Evolutionary conservation across 1,140 invertebrate genomes (phyloP).

Genomic region (Scylla paramamosain): DNA sequence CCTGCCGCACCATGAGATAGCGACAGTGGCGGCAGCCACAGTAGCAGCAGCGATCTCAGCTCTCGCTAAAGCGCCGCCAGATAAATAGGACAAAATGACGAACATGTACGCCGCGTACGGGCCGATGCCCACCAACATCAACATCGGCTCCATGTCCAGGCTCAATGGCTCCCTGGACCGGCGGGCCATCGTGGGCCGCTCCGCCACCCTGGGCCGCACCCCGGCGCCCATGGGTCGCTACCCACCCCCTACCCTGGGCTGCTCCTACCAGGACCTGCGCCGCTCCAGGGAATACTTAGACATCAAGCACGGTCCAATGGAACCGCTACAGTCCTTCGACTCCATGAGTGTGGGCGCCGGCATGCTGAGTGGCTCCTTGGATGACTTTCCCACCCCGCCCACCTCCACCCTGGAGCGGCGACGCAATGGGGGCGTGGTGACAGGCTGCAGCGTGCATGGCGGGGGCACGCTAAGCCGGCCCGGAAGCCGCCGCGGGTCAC

Average conservation of each 20-base stretch:
- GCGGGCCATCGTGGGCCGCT: slow-evolving; percentile 66
- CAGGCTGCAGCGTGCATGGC: slow-evolving; percentile 68
- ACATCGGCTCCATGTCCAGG: slow-evolving; percentile 55
- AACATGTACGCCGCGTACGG: slow-evolving; percentile 69
- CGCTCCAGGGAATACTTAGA: slow-evolving; percentile 68
- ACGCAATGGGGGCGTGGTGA: slow-evolving; percentile 67
- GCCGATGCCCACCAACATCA: slow-evolving; percentile 68
- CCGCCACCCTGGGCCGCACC: slow-evolving; percentile 68
- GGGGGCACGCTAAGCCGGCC: slow-evolving; percentile 42
- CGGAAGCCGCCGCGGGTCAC: slow-evolving; percentile 56
- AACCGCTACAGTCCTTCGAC: slow-evolving; percentile 64
- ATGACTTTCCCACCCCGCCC: slow-evolving; percentile 47
- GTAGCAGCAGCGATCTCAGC: slow-evolving; percentile 56
- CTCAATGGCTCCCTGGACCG: slow-evolving; percentile 71
- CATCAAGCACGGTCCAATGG: slow-evolving; percentile 61
- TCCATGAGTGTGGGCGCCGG: slow-evolving; percentile 48
- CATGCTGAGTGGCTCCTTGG: slow-evolving; percentile 51
- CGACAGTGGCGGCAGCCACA: slow-evolving; percentile 52
- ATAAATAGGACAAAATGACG: slow-evolving; percentile 58
- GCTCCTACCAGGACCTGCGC: slow-evolving; percentile 71
- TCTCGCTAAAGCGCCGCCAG: slow-evolving; percentile 59
- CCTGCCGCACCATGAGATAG: slow-evolving; percentile 68
- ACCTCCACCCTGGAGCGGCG: slow-evolving; percentile 69
- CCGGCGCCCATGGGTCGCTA: slow-evolving; percentile 56
- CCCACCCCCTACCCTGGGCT: slow-evolving; percentile 45